Evolutionary conservation across 2,113 vertebrate species (phyloP), one percentile per base, ranked within the genome.

Genomic region (Halichoeres trimaculatus): DNA sequence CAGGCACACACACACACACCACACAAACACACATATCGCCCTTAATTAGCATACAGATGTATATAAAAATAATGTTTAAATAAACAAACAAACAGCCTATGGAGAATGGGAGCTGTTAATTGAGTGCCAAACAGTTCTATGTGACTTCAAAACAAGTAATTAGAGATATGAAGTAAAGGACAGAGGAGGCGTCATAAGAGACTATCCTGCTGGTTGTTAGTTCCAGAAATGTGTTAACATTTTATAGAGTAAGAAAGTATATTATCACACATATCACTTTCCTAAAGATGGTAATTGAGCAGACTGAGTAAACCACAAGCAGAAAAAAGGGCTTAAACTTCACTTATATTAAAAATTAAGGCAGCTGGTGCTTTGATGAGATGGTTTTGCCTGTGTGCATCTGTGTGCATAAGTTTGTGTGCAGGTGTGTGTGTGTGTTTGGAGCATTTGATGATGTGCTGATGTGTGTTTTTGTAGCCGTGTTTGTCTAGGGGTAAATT

Each of bases 401-500:
- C 26, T 24, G 34, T 70, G 79, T 63, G 55, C 64, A 54, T 57
- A 8, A 48, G 36, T 69, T 58, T 47, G 26, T 30, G 45, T 53
- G 74, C 72, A 57, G 12, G 55, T 53, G 66, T 65, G 47, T 47
- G 41, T 62, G 78, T 70, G 71, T 76, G 74, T 45, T 70, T 81
- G 71, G 68, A 58, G 61, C 45, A 80, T 84, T 78, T 89, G 84
- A 91, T 84, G 86, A 85, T 87, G 77, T 78, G 79, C 83, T 80
- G 87, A 86, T 85, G 84, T 88, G 80, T 84, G 83, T 87, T 85
- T 87, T 87, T 76, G 89, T 85, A 81, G 77, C 78, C 1, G 34
- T 90, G 91, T 89, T 90, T 91, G 87, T 88, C 86, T 83, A 35
- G 83, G 88, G 83, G 87, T 92, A 88, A 90, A 93, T 91, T 79